A percentile compares a stretch with the other conserved stretches of the same genome.
Evolutionary conservation across 2,113 vertebrate species (phyloP).

Genomic region (Tupaia tana): DNA sequence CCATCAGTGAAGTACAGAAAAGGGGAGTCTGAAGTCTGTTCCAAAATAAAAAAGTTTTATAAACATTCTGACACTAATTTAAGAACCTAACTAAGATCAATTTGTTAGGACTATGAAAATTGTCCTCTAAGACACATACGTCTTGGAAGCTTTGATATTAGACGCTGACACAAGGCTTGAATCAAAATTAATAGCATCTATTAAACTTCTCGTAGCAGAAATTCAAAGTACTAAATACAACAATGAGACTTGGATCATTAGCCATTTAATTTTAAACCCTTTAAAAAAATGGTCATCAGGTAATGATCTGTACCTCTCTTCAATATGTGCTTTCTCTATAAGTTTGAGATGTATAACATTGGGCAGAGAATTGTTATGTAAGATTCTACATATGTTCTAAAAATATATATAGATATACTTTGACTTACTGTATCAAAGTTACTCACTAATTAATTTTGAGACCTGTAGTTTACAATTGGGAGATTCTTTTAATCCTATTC

Average conservation of each 20-base stretch:
- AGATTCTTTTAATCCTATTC: conserved; percentile 70
- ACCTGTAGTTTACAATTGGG: conserved; percentile 56
- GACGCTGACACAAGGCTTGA: background rate
- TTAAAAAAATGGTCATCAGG: background rate
- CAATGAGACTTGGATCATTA: conserved; percentile 11
- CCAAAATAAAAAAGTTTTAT: background rate
- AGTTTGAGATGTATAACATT: conserved; percentile 51
- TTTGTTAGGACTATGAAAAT: background rate
- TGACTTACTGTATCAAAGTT: conserved; percentile 60
- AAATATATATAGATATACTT: conserved; percentile 43
- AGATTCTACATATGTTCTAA: conserved; percentile 54
- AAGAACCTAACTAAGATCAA: background rate
- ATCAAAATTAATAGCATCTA: conserved; percentile 11
- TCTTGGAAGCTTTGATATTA: background rate
- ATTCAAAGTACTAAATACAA: background rate
- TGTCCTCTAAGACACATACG: background rate
- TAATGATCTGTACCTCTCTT: fast-evolving
- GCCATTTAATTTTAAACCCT: background rate
- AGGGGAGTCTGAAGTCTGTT: background rate
- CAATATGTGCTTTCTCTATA: background rate
- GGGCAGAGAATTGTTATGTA: conserved; percentile 34
- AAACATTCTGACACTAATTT: background rate
- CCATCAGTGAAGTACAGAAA: background rate
- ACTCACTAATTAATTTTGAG: conserved; percentile 80
- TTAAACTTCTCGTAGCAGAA: conserved; percentile 41